phyloP scores from a whole-genome alignment of 1,140 invertebrate species.

The Lasioglossum baleicum region DNA sequence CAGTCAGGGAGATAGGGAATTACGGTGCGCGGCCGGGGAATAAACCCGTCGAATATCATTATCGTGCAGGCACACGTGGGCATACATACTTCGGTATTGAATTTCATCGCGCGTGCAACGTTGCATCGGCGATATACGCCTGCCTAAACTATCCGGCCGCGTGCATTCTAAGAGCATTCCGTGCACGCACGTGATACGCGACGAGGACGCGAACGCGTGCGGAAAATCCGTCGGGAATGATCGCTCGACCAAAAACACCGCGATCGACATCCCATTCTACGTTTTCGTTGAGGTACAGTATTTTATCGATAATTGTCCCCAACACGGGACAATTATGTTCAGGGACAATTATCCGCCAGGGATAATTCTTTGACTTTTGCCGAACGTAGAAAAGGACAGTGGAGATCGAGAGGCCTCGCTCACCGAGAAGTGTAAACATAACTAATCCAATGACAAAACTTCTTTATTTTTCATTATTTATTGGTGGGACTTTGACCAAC shows the following conservation, averaged over 20 bases:
- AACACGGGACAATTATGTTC: too few species aligned
- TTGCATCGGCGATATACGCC: constrained; percentile 44
- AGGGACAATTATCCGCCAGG: too few species aligned
- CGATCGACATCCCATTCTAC: too few species aligned
- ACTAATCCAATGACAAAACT: too few species aligned
- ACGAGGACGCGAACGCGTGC: neutral
- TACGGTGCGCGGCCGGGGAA: constrained; percentile 18
- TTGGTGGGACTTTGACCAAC: too few species aligned
- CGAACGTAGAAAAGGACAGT: too few species aligned
- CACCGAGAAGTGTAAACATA: too few species aligned
- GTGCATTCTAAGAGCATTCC: constrained; percentile 49
- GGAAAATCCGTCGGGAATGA: neutral
- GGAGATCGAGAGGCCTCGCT: too few species aligned
- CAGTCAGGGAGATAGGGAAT: neutral
- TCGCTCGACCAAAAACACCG: constrained; percentile 20
- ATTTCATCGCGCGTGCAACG: constrained; percentile 55
- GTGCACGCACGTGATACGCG: constrained; percentile 42
- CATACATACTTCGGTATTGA: constrained; percentile 50
- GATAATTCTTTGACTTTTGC: too few species aligned
- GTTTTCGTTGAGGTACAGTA: too few species aligned
- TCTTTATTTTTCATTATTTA: too few species aligned
- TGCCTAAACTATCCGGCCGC: constrained; percentile 13
- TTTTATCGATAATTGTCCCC: too few species aligned
- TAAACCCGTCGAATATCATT: constrained; percentile 57
- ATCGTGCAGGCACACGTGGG: constrained; percentile 40